phyloP scores from a whole-genome alignment of 2,113 vertebrate genomes.

The Jacana jacana region DNA sequence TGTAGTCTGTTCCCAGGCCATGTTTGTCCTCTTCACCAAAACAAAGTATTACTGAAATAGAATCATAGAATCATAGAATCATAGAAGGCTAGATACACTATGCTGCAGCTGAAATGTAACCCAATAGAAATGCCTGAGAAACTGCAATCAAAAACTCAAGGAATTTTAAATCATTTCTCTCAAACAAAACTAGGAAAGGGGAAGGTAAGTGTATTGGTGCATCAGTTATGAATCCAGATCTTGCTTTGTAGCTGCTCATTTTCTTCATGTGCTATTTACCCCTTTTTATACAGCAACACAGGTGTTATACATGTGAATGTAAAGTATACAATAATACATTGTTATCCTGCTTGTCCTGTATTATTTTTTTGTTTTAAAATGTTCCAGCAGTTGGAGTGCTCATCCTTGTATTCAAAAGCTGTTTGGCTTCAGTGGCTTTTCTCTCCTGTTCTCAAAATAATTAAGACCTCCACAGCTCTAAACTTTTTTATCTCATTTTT shows the following conservation, averaged over 20 bases:
- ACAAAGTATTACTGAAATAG: conserved; percentile 7
- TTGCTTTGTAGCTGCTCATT: not conserved
- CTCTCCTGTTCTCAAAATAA: not conserved
- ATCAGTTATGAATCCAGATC: not conserved
- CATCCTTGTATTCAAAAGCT: not conserved
- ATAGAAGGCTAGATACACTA: not conserved
- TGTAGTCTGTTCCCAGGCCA: conserved; percentile 1
- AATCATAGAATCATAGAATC: too few species aligned
- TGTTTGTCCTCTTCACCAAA: not conserved
- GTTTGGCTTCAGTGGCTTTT: not conserved
- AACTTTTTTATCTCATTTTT: not conserved
- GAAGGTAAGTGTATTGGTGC: not conserved
- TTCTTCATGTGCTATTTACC: not conserved
- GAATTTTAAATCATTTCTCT: not conserved
- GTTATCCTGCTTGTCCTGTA: not conserved
- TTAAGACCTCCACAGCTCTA: not conserved
- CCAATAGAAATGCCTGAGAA: not conserved
- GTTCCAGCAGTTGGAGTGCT: not conserved
- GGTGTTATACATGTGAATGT: not conserved
- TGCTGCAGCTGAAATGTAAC: not conserved
- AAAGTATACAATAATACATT: not conserved
- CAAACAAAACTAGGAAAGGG: not conserved
- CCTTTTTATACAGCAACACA: not conserved
- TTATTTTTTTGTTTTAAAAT: not conserved
- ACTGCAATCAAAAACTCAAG: not conserved